Conservation (phyloP, 2,113 vertebrate species). For the Holacanthus passer region DNA sequence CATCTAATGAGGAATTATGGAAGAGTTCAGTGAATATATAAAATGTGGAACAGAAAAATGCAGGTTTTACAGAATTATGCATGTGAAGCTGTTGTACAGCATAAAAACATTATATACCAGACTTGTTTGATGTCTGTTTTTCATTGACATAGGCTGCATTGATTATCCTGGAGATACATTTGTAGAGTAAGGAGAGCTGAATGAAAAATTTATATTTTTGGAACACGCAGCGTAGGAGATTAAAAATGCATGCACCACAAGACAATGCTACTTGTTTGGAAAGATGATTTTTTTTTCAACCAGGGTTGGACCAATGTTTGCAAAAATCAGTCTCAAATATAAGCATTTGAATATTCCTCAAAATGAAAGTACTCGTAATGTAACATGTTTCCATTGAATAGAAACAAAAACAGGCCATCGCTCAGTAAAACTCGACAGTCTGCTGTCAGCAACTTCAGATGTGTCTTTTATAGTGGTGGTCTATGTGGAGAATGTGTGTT, state of each 20-base stretch:
- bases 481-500: too few species aligned
- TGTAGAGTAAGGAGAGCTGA: background rate
- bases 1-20: background rate
- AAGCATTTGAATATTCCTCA: background rate
- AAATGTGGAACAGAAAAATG: background rate
- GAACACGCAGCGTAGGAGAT: conserved; percentile 23
- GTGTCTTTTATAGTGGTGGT: too few species aligned
- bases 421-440: background rate
- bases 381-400: too few species aligned
- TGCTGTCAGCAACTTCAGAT: too few species aligned
- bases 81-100: background rate
- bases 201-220: conserved; percentile 10
- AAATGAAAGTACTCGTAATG: background rate
- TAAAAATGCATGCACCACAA: conserved; percentile 34
- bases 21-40: background rate
- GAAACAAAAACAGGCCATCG: background rate
- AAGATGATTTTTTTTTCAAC: background rate
- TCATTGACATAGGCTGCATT: background rate
- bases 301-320: background rate
- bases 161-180: background rate
- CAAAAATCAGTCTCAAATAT: background rate
- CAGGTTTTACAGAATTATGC: background rate
- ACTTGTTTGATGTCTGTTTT: conserved; percentile 1
- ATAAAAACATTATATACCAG: background rate
- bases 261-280: background rate